Base-by-base conservation (phyloP, 64 coral and sea anemone species). In the Actinia equina region DNA sequence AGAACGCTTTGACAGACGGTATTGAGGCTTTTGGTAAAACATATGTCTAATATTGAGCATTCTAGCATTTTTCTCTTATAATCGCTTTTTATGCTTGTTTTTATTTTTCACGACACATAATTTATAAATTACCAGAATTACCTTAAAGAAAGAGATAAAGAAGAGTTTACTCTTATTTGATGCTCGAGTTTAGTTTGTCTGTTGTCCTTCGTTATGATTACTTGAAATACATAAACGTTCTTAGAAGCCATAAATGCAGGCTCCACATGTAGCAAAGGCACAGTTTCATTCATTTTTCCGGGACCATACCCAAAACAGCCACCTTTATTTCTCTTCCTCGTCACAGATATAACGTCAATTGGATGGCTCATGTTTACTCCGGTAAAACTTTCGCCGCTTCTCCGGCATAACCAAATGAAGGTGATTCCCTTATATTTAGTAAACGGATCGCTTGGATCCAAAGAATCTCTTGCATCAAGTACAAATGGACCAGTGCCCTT, bases 291-390 rank as follows among this genome's bases (percentile, higher is more conserved):
- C 86, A 97, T 79, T 25, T 51, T 76, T 19, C 94, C 94, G 30
- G 92, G 84, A 0, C 94, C 94, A 87, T 84, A 93, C 51, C 94
- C 94, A 87, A 93, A 97, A 45, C 94, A 97, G 3, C 94, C 94
- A 90, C 91, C 94, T 52, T 90, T 89, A 79, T 90, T 55, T 18
- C 83, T 86, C 23, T 77, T 46, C 17, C 77, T 56, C 63, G 87
- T 87, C 42, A 57, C 25, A 20, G 85, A 20, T 46, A 55, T 43
- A 17, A 87, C 86, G 26, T 92, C 92, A 44, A 87, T 58, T 59
- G 91, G 58, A 43, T 51, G 71, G 59, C 86, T 69, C 70, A 88
- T 85, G 67, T 91, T 91, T n/a, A 79, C 83, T 26, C 85, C 88
- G 37, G 67, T 51, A 17, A 84, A 92, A 16, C 41, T 69, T 86